phyloP scores from a whole-genome alignment of 1,140 invertebrate species.

The Pachypeltis micranthus region DNA sequence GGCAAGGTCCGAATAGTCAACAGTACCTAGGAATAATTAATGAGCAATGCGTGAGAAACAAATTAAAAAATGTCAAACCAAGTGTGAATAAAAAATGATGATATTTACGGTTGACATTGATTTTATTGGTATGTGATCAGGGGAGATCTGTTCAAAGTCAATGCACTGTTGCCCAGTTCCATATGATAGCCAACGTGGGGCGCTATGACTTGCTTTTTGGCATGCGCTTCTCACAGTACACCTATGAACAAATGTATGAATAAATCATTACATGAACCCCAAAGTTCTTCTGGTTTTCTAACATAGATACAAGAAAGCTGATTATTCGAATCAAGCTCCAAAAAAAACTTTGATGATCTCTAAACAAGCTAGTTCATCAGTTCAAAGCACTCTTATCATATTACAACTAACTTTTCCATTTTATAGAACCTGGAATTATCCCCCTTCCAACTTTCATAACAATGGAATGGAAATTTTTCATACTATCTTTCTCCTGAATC shows the following conservation, averaged over 20 bases:
- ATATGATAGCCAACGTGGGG: slow-evolving; percentile 82
- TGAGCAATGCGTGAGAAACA: too few species aligned
- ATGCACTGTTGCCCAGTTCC: slow-evolving; percentile 88
- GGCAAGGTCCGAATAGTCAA: slow-evolving; percentile 80
- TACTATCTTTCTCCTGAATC: too few species aligned
- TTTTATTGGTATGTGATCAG: slow-evolving; percentile 77
- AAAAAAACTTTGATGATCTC: too few species aligned
- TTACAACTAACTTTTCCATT: too few species aligned
- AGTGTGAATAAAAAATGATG: not conserved
- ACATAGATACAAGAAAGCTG: too few species aligned
- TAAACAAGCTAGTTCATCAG: too few species aligned
- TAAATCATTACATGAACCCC: not conserved
- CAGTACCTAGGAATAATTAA: slow-evolving; percentile 59
- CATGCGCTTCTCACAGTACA: slow-evolving; percentile 79
- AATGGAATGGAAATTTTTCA: too few species aligned
- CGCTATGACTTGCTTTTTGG: slow-evolving; percentile 76
- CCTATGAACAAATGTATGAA: slow-evolving; percentile 37
- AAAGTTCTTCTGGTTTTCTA: too few species aligned
- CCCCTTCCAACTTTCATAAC: too few species aligned
- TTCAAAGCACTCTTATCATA: too few species aligned
- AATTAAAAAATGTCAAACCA: not conserved
- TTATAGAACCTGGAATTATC: too few species aligned
- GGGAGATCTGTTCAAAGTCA: slow-evolving; percentile 84
- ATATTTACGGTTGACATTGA: slow-evolving; percentile 58
- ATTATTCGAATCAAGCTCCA: too few species aligned